Evolutionary conservation across 2,113 vertebrate genomes (phyloP).

Genomic region (Bagarius yarrelli): DNA sequence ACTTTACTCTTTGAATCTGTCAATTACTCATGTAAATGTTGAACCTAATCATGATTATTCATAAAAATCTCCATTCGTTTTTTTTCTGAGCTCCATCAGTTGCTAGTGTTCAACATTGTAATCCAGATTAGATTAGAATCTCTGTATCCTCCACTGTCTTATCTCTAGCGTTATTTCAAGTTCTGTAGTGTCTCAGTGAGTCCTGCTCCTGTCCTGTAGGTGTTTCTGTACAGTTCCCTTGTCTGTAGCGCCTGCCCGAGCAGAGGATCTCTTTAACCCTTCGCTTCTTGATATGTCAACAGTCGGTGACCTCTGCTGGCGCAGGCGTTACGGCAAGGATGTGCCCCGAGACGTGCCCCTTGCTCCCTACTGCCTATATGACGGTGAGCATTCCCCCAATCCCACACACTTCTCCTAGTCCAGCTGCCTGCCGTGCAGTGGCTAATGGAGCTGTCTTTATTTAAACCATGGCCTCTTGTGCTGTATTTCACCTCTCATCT

Average conservation of each 20-base stretch:
- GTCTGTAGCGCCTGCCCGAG: slow-evolving; percentile 60
- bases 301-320: slow-evolving; percentile 65
- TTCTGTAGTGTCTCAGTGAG: neutral
- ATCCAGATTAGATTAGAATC: neutral
- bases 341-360: slow-evolving; percentile 58
- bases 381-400: slow-evolving; percentile 55
- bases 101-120: neutral
- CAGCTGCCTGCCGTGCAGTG: slow-evolving; percentile 14
- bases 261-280: slow-evolving; percentile 63
- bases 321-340: slow-evolving; percentile 63
- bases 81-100: neutral
- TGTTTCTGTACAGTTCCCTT: slow-evolving; percentile 46
- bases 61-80: neutral
- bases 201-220: neutral
- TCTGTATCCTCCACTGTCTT: neutral
- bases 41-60: too few relatives aligned
- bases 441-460: slow-evolving; percentile 53
- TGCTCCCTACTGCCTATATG: slow-evolving; percentile 59
- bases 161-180: neutral
- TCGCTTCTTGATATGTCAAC: slow-evolving; percentile 65
- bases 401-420: slow-evolving; percentile 29
- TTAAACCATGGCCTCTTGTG: slow-evolving; percentile 56
- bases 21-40: too few relatives aligned
- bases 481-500: slow-evolving; percentile 53
- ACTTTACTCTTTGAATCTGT: too few relatives aligned